Base-by-base conservation (phyloP, 1,140 invertebrate genomes). In the Triops cancriformis region DNA sequence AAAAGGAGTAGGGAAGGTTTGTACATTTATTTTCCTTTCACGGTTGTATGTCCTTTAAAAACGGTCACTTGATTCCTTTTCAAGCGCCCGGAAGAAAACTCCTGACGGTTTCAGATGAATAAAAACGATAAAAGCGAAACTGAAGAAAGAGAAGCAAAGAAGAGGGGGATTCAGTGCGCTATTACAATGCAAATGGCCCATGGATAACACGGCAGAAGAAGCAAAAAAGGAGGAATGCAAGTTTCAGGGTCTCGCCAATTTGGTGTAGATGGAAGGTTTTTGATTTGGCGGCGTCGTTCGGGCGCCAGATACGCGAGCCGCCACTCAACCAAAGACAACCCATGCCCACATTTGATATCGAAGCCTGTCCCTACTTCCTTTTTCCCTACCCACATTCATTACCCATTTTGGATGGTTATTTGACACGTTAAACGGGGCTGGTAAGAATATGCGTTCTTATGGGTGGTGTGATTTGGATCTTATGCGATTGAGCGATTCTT, bases 291-390 rank as follows among this genome's bases (percentile, higher is more conserved):
- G 51, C 51, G 51, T 64, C 51, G 14, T 14, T 23, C 51, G 23
- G 51, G 51, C 51, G 51, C 51, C 51, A 64, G 51, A 64, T 64
- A 64, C 51, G 51, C 51, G 51, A 64, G 51, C 51, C 51, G 51
- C 51, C 14, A 64, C 51, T n/a, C 51, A 64, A n/a, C 23, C 51
- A 6, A 18, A 9, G 23, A 64, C 9, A 64, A 9, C 18, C 51
- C 7, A 37, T 64, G 51, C 51, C 51, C 51, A 64, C 51, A 64
- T 64, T 10, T 64, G n/a, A n/a, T n/a, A 64, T 18, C 18, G 51
- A 64, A 64, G 6, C 18, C 23, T 64, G 23, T 64, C 23, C 18
- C 51, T 64, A n/a, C 14, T 3, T 37, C 31, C 31, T 7, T 37
- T 37, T 7, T 37, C 31, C 31, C 31, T 7, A 37, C 31, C 31